Conservation (phyloP, 2,888 invertebrate genomes). For the Lucinisca nassula region DNA sequence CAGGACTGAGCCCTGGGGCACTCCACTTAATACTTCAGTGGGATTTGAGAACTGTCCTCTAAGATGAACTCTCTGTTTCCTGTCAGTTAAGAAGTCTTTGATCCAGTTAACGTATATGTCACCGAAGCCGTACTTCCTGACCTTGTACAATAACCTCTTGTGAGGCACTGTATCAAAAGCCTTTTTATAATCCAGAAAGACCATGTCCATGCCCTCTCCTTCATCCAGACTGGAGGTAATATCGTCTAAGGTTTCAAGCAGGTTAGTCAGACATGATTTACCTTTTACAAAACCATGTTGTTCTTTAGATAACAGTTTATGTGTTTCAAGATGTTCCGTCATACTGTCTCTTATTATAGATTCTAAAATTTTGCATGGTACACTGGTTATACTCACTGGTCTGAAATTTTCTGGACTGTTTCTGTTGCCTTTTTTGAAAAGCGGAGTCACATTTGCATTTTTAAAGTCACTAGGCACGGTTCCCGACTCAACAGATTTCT, state of each 20-base stretch:
- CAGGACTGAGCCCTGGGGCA: constrained; percentile 2
- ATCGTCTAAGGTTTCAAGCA: background rate
- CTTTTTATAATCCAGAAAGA: background rate
- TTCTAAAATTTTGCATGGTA: background rate
- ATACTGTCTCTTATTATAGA: background rate
- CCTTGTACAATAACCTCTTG: background rate
- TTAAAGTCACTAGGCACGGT: background rate
- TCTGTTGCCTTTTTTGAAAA: background rate
- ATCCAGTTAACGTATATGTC: background rate
- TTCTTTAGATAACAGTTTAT: background rate
- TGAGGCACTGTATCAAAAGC: background rate
- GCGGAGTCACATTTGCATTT: background rate
- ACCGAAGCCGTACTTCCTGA: background rate
- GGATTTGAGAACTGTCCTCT: background rate
- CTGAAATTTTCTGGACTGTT: background rate
- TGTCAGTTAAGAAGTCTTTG: background rate
- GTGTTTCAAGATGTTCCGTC: background rate
- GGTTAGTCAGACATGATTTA: background rate
- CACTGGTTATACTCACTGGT: background rate
- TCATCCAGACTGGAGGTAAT: background rate
- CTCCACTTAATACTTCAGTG: background rate
- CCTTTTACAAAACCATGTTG: constrained; percentile 2
- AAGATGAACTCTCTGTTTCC: background rate
- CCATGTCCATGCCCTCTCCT: background rate
- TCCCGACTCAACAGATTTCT: background rate